Percentiles rank a stretch among this genome's conserved stretches.
These are phyloP conservation scores for Protomyctophum bolini DNA, from an alignment of 2,113 vertebrate genomes.

Conservation along the genomic window DNA sequence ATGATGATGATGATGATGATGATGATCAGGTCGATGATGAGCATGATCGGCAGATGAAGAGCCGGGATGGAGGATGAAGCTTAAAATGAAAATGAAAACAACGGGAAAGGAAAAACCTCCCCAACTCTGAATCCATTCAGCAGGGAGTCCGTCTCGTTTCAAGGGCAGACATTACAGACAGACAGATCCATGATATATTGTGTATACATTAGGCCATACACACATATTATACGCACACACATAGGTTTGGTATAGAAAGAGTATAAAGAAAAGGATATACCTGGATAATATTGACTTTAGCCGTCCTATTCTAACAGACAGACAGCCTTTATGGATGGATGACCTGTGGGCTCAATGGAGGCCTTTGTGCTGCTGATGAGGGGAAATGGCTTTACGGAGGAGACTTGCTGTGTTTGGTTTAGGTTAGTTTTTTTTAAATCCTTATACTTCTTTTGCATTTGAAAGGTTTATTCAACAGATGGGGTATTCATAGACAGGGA, in stretches of 20 bases:
- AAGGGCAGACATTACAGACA: conserved; percentile 10
- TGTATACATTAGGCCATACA: background rate
- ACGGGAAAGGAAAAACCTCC: too few species aligned
- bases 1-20: too few species aligned
- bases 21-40: too few species aligned
- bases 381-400: conserved; percentile 18
- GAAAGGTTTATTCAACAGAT: background rate
- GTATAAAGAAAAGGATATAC: conserved; percentile 10
- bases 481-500: background rate
- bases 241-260: background rate
- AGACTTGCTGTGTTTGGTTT: conserved; percentile 27
- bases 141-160: conserved; percentile 17
- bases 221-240: too few species aligned
- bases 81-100: too few species aligned
- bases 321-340: conserved; percentile 11
- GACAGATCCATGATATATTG: conserved; percentile 32
- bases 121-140: conserved; percentile 25
- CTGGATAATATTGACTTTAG: conserved; percentile 50
- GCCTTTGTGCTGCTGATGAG: conserved; percentile 45
- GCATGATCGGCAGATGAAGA: too few species aligned
- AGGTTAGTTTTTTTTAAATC: conserved; percentile 29
- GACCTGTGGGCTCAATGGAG: conserved; percentile 53
- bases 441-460: background rate
- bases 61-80: too few species aligned
- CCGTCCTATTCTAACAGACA: conserved; percentile 38